Base-by-base conservation (phyloP, 2,888 invertebrate species). In the Drosophila paucipuncta region DNA sequence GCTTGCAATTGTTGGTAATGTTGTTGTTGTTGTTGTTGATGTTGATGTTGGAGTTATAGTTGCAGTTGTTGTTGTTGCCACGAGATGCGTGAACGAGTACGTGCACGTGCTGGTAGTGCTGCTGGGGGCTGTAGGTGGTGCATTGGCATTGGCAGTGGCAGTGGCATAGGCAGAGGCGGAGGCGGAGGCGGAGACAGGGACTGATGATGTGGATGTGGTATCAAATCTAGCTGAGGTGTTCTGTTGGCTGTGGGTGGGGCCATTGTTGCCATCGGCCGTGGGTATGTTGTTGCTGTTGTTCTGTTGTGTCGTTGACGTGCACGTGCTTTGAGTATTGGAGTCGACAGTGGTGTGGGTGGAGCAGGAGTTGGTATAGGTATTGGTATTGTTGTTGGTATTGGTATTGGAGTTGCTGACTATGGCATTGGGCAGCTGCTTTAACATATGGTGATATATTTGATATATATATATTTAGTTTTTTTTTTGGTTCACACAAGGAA, bases 81-180 rank as follows among this genome's bases (percentile, higher is more conserved):
- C 85, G 66, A 73, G 79, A 73, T 76, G 90, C 81, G 85, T 79
- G 37, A 85, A 82, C 71, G 74, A 73, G 67, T 78, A 83, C 76
- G 82, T 83, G 91, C 90, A 83, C 79, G 82, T 88, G 84, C 81
- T 88, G 74, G 60, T 80, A 55, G 85, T 75, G 73, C 75, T 70
- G 73, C 71, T 78, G 63, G 78, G 68, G 64, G 76, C 76, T 79
- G 78, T 33, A 76, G 73, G 60, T 69, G 68, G 67, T 82, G 76
- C 82, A 78, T 66, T 83, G 73, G 64, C 72, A 50, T 61, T 53
- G 65, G 68, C 60, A 39, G 54, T 13, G 52, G 62, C 47, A 30
- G 71, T 47, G 65, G 71, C 63, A 39, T 55, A 16, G 49, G 68
- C 49, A 39, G 65, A 30, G 68, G 41, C 63, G 25, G 57, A 28